Evolutionary conservation across 2,888 invertebrate species (phyloP), one percentile per base, ranked within the genome.

Genomic region (Euproctis similis): DNA sequence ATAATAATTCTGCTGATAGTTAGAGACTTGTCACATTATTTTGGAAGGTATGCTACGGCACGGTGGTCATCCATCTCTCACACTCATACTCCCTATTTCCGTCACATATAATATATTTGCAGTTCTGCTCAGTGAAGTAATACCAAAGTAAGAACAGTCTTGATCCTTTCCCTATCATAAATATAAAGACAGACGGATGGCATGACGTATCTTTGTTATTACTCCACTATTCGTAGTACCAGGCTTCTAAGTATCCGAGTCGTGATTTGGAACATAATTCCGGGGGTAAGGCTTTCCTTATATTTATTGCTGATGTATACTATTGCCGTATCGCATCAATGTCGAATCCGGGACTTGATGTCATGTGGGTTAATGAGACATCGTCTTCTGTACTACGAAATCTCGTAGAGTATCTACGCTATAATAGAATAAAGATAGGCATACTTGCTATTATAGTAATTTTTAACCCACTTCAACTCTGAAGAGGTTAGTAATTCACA

Each of bases 241-340:
- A 24, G 31, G 35, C 37, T 42, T 34, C 28, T 39, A 48, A 52
- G 38, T 41, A 49, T 44, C 37, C 38, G 46, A 36, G 36, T 39
- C 53, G 48, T 56, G 57, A 57, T 54, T 46, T 59, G 66, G 75
- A 75, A 77, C 68, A 65, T 65, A 63, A 74, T 73, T 70, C 59
- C 64, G n/a, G n/a, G n/a, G 62, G 63, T 65, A 68, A 70, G 66
- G 61, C 66, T 75, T 77, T 69, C 76, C 73, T 67, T 52, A 59
- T 66, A 67, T 75, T 77, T 74, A 73, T 75, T 65, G 63, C 59
- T 43, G 53, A 59, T 68, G 59, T 53, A 54, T 59, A 60, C 59
- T 53, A 50, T 52, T 58, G 50, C 48, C n/a, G n/a, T 41, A 45
- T 48, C 42, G 40, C 51, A 54, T 65, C 55, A 59, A 61, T 56